A percentile compares a stretch with the other conserved stretches of the same genome.
Evolutionary conservation across 2,113 vertebrate genomes (phyloP).

Genomic region (Lipotes vexillifer): DNA sequence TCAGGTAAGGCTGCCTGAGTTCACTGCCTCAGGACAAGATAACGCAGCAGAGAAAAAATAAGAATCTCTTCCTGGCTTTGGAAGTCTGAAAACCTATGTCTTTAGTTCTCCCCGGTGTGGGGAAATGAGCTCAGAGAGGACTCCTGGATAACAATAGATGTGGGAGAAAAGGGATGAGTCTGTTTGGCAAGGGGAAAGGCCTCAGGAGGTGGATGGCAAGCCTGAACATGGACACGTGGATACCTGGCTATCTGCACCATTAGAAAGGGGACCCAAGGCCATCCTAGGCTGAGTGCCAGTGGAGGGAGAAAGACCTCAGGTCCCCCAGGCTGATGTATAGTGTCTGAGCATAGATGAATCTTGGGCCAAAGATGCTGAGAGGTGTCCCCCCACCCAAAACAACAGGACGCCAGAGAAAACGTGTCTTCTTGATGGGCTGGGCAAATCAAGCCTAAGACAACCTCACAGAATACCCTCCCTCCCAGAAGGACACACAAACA

Average conservation of each 20-base stretch:
- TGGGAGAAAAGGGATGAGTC: neutral
- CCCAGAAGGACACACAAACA: neutral
- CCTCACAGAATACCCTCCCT: neutral
- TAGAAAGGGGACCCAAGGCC: neutral
- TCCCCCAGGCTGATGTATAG: neutral
- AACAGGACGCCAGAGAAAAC: neutral
- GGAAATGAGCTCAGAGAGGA: neutral
- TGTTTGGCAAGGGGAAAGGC: neutral
- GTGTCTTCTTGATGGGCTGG: neutral
- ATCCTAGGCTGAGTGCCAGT: neutral
- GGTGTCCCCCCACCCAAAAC: neutral
- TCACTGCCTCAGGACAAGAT: neutral
- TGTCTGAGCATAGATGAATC: neutral
- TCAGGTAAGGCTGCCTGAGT: neutral
- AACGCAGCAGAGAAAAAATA: conserved; percentile 4
- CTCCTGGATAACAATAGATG: neutral
- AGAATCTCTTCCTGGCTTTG: neutral
- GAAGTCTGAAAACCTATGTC: neutral
- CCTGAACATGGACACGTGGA: neutral
- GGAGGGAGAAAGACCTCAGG: neutral
- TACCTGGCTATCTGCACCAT: accelerated
- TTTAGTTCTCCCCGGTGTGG: neutral
- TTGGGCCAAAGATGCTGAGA: neutral
- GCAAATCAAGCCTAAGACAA: neutral
- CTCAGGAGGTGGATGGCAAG: neutral